Base-by-base conservation (phyloP, 1,140 invertebrate species). In the Chrysopa pallens region DNA sequence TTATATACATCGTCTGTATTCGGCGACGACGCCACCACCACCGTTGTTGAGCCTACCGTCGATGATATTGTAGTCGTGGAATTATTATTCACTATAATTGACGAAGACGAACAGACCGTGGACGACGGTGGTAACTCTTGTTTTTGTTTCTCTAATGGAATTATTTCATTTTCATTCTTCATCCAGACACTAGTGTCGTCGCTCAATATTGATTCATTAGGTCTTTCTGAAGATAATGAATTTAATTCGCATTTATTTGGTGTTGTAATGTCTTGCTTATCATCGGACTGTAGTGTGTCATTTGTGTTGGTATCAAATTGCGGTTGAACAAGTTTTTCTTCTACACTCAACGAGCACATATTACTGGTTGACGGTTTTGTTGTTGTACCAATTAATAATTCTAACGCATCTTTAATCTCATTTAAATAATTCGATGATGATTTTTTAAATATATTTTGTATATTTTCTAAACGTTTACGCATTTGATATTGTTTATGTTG, bases 111-210 rank as follows among this genome's bases (percentile, higher is more conserved):
- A 8, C 31, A 7, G 12, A 36, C 33, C 15, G 23, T 29, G 37
- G 13, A 13, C 40, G 44, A 40, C 40, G 39, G 42, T 36, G 27
- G 29, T 31, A 36, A 38, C 35, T 37, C 29, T 33, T 23, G 17
- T 23, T 23, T 23, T 23, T 23, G 17, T 23, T 23, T 23, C 5
- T 23, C 17, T 23, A 23, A 2, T 23, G 17, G 17, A 3, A 23
- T 23, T 23, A 2, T 23, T 23, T 23, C 17, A 23, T 23, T 23
- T 23, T 23, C 17, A 23, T 23, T 23, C 17, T 23, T 23, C 17
- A 23, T 23, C 17, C 17, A 23, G 17, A 23, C 17, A 23, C 17
- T 23, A 23, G 17, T 23, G 17, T 23, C 17, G 17, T 23, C 17
- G 17, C 17, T 23, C 17, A 23, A 23, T 23, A 23, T 23, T 23